Conservation (phyloP, 2,113 vertebrate genomes). For the Pelecanoides urinatrix region DNA sequence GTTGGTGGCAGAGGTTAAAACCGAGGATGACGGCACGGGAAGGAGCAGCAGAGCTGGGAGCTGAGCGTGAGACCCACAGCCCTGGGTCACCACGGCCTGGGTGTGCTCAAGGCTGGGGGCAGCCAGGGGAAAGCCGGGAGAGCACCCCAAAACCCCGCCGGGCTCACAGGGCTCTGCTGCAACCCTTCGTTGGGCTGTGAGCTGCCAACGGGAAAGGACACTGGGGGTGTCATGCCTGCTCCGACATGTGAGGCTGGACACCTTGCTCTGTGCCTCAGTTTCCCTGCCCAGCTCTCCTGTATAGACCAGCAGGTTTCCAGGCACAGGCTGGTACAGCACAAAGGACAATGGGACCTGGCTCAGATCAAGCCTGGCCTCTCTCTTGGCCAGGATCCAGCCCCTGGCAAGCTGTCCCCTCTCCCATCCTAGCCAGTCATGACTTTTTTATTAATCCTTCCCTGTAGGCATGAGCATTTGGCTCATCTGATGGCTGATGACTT, state of each 20-base stretch:
- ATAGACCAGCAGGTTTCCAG: neutral
- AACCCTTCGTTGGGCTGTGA: neutral
- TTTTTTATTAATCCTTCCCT: neutral
- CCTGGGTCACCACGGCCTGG: neutral
- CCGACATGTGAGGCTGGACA: neutral
- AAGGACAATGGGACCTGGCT: neutral
- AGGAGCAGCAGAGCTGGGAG: neutral
- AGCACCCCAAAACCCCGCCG: fast-evolving
- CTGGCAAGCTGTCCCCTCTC: neutral
- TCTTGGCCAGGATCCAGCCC: neutral
- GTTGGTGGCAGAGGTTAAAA: neutral
- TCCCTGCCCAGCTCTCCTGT: neutral
- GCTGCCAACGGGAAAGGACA: neutral
- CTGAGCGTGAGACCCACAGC: neutral
- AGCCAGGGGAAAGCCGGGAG: fast-evolving
- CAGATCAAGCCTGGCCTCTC: neutral
- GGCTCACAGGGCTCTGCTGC: neutral
- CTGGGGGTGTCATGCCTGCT: neutral
- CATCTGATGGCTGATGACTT: neutral
- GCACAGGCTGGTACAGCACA: neutral
- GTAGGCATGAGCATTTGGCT: neutral
- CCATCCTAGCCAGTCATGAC: neutral
- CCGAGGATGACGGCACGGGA: fast-evolving
- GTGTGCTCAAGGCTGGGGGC: neutral
- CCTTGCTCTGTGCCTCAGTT: neutral